A percentile compares a stretch with the other conserved stretches of the same genome.
phyloP scores from a whole-genome alignment of 2,888 invertebrate species.

The Acholoe squamosa region DNA sequence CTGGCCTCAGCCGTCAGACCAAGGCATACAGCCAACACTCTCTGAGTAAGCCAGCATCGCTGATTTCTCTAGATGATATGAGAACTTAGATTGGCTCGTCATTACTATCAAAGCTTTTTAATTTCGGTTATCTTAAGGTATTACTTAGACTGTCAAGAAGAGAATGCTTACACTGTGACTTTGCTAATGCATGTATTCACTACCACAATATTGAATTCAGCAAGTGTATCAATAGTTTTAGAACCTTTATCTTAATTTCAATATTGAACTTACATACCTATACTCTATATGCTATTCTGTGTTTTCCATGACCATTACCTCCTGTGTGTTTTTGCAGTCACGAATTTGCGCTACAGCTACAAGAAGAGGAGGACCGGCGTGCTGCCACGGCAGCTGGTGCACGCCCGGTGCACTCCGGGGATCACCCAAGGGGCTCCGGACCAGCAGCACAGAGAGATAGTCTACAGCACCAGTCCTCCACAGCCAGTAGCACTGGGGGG shows the following conservation, averaged over 20 bases:
- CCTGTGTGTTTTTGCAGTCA: constrained; percentile 77
- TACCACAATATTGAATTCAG: neutral
- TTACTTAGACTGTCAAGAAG: neutral
- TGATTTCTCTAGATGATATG: no score
- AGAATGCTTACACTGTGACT: neutral
- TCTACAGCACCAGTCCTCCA: constrained; percentile 52
- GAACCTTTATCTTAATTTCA: neutral
- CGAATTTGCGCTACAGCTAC: constrained; percentile 83
- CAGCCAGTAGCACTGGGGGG: constrained; percentile 38
- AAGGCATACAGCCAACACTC: neutral
- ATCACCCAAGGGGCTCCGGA: neutral
- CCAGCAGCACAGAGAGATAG: neutral
- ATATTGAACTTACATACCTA: neutral
- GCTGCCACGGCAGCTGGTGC: constrained; percentile 70
- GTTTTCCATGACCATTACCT: neutral
- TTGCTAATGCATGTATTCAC: neutral
- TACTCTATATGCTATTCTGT: neutral
- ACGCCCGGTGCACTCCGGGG: neutral
- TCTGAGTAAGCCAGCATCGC: constrained; percentile 43
- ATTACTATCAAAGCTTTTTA: no score
- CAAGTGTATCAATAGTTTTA: neutral
- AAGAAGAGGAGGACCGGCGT: constrained; percentile 83
- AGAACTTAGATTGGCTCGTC: no score
- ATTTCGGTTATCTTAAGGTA: no score
- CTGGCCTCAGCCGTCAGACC: constrained; percentile 13